phyloP scores from a whole-genome alignment of 2,888 invertebrate species.

The Hofmannophila pseudospretella region DNA sequence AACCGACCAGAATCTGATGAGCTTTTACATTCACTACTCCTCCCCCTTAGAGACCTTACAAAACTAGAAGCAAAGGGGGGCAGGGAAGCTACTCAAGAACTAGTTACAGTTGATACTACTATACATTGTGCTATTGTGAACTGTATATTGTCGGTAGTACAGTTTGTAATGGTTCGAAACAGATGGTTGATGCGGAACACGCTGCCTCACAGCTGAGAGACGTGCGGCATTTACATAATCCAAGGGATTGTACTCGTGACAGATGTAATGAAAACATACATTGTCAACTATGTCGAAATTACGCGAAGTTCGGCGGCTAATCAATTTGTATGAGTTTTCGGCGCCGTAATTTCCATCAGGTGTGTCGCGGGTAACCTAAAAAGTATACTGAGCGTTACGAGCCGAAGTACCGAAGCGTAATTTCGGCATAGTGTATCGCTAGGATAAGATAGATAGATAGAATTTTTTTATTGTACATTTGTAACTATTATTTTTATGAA shows the following conservation, averaged over 20 bases:
- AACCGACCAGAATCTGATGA: not conserved
- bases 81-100: not conserved
- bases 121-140: conserved; percentile 24
- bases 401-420: too few species aligned
- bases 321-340: too few species aligned
- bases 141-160: conserved; percentile 23
- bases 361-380: too few species aligned
- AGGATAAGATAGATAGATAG: too few species aligned
- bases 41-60: not conserved
- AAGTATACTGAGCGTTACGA: too few species aligned
- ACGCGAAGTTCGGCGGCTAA: too few species aligned
- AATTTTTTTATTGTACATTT: too few species aligned
- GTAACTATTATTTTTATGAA: too few species aligned
- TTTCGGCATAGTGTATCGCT: too few species aligned
- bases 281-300: too few species aligned
- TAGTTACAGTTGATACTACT: not conserved
- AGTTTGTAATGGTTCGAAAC: conserved; percentile 25
- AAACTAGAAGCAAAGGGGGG: not conserved
- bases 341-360: too few species aligned
- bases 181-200: conserved; percentile 26
- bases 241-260: conserved; percentile 6
- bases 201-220: conserved; percentile 48
- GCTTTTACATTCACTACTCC: not conserved
- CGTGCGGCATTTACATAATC: conserved; percentile 44
- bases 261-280: not conserved